Evolutionary conservation across 2,113 vertebrate species (phyloP), one percentile per base, ranked within the genome.

Genomic region (Syngnathoides biaculeatus): DNA sequence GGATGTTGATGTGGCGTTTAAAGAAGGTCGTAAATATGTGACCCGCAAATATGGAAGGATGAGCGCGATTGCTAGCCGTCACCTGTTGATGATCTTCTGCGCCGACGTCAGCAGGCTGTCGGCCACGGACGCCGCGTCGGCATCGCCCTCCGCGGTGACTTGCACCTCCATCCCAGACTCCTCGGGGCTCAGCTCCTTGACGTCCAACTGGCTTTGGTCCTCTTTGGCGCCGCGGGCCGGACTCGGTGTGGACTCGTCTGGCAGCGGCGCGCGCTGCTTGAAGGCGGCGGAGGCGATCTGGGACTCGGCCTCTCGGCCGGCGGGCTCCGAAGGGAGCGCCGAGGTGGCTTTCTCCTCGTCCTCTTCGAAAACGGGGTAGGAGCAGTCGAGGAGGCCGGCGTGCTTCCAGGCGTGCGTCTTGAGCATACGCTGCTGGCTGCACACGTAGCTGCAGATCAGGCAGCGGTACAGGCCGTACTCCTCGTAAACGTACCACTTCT

Each of bases 361-460:
- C 20, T 96, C 95, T 77, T 98, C 96, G 40, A 98, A 98, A 74
- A 98, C 93, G 3, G 97, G 97, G 70, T 99, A 99, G 1, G 97
- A 95, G 81, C 96, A 99, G 70, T 97, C 95, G 0, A 98, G 94
- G 63, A 98, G 92, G 2, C 97, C 96, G 0, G 97, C 97, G 0
- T 99, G 97, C 71, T 98, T 99, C 97, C 97, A 99, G 0, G 97
- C 95, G 0, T 99, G 97, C 0, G 97, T 99, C 90, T 99, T 98
- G 60, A 99, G 78, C 94, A 98, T 99, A 9, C 97, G 88, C 86
- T 98, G 97, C 85, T 98, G 97, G 53, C 94, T 94, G 35, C 97
- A 99, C n/a, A 96, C 96, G 3, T 99, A 99, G 64, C 95, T 95
- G 79, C 97, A 99, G 39, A 99, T 98, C 30, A 99, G 84, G 75